Evolutionary conservation across 2,888 invertebrate genomes (phyloP).

Genomic region (Pogonocherus hispidulus): DNA sequence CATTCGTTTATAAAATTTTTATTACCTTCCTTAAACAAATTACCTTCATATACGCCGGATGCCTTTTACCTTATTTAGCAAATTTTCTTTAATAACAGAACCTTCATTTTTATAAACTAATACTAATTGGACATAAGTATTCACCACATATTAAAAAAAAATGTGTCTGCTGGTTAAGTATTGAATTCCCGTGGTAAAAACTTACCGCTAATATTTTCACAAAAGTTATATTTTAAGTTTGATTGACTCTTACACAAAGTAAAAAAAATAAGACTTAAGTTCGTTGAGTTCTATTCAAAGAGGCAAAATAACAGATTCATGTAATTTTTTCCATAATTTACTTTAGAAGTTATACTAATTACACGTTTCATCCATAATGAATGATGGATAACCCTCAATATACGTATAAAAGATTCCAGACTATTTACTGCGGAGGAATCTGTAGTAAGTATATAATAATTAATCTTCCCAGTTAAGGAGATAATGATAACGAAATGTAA

Average conservation of each 20-base stretch:
- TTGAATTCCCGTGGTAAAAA: too few species aligned
- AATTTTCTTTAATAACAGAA: too few species aligned
- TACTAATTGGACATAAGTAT: too few species aligned
- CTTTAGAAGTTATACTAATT: background rate
- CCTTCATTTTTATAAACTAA: too few species aligned
- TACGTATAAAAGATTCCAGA: constrained; percentile 1
- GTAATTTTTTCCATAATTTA: background rate
- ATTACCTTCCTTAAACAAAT: too few species aligned
- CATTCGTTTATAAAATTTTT: too few species aligned
- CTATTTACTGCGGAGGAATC: constrained; percentile 20
- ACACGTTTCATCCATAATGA: background rate
- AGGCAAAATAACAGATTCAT: background rate
- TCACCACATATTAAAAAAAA: too few species aligned
- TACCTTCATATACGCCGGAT: too few species aligned
- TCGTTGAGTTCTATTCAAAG: background rate
- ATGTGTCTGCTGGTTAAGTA: too few species aligned
- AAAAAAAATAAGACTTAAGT: background rate
- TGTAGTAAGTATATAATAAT: constrained; percentile 23
- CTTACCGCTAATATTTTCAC: too few species aligned
- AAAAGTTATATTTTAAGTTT: too few species aligned
- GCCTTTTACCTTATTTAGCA: too few species aligned
- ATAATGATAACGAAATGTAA: constrained; percentile 29
- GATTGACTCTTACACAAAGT: background rate
- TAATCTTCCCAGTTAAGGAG: constrained; percentile 25
- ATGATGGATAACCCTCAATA: constrained; percentile 20